Percentiles rank a stretch among this genome's conserved stretches.
These are phyloP conservation scores for Lycopodina hypogea DNA, from an alignment of 37 sponge, comb jelly and placozoan genomes.

Conservation along the genomic window DNA sequence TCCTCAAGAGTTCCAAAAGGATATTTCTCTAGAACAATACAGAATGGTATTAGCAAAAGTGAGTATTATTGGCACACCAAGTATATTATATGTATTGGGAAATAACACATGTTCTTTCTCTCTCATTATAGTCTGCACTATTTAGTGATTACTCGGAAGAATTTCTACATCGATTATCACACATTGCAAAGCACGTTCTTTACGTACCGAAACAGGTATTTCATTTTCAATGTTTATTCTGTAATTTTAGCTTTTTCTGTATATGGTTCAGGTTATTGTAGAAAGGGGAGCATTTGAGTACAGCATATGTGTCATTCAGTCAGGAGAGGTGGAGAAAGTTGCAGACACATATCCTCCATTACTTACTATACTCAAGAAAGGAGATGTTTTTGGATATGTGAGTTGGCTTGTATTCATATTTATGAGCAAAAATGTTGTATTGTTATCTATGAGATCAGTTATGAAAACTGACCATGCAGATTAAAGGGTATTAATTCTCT, in stretches of 20 bases:
- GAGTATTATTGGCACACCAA: background rate
- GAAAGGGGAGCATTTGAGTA: conserved; percentile 61
- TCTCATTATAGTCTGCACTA: conserved; percentile 29
- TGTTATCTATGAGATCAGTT: too few relatives aligned
- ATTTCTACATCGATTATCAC: conserved; percentile 45
- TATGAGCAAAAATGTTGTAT: too few relatives aligned
- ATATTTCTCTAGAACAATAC: conserved; percentile 53
- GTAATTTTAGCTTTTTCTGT: background rate
- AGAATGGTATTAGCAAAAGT: conserved; percentile 44
- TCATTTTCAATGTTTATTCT: background rate
- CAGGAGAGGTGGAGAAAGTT: conserved; percentile 53
- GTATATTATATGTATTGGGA: background rate
- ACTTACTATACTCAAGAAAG: conserved; percentile 37
- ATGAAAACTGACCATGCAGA: too few relatives aligned
- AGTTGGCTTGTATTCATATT: background rate
- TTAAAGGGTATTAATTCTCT: too few relatives aligned
- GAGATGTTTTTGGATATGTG: conserved; percentile 68
- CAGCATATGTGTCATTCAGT: conserved; percentile 60
- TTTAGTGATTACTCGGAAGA: conserved; percentile 34
- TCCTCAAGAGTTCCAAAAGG: conserved; percentile 49
- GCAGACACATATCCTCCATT: conserved; percentile 2
- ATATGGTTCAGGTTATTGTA: conserved; percentile 40
- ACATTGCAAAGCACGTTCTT: conserved; percentile 47
- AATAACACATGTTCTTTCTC: background rate
- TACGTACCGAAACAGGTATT: conserved; percentile 55